Percentiles rank a stretch among this genome's conserved stretches.
These are phyloP conservation scores for Hypena proboscidalis DNA, from an alignment of 2,888 invertebrate species.

Conservation along the genomic window DNA sequence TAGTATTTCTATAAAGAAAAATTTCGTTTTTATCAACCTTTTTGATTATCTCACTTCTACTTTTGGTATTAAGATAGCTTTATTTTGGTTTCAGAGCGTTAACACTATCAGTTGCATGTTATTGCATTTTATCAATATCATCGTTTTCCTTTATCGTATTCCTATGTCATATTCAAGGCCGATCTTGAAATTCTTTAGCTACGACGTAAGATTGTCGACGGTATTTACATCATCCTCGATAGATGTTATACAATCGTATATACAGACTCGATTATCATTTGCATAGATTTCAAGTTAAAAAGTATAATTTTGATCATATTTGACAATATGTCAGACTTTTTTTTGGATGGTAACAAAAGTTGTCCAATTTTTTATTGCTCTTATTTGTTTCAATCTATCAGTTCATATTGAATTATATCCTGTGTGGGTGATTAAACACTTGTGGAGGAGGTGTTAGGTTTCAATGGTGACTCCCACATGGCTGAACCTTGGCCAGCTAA, in stretches of 20 bases:
- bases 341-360: constrained; percentile 4
- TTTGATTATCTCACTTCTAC: background rate
- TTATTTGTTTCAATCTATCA: constrained; percentile 32
- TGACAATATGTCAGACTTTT: background rate
- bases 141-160: constrained; percentile 26
- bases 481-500: constrained; percentile 63
- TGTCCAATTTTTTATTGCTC: constrained; percentile 14
- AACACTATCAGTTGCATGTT: constrained; percentile 23
- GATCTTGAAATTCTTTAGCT: constrained; percentile 22
- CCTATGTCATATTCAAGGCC: constrained; percentile 9
- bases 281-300: constrained; percentile 5
- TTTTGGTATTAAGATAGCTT: too few relatives aligned
- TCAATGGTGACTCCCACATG: constrained; percentile 72
- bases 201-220: constrained; percentile 22
- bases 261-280: constrained; percentile 1
- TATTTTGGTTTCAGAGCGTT: too few relatives aligned
- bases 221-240: constrained; percentile 3
- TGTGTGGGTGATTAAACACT: constrained; percentile 66
- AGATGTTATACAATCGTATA: background rate
- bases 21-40: too few relatives aligned
- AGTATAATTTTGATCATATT: background rate
- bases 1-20: too few relatives aligned
- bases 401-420: constrained; percentile 34
- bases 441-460: constrained; percentile 63
- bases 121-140: constrained; percentile 25